These are phyloP conservation scores for Melanostoma scalare DNA, from an alignment of 2,888 invertebrate species.

Conservation along the genomic window DNA sequence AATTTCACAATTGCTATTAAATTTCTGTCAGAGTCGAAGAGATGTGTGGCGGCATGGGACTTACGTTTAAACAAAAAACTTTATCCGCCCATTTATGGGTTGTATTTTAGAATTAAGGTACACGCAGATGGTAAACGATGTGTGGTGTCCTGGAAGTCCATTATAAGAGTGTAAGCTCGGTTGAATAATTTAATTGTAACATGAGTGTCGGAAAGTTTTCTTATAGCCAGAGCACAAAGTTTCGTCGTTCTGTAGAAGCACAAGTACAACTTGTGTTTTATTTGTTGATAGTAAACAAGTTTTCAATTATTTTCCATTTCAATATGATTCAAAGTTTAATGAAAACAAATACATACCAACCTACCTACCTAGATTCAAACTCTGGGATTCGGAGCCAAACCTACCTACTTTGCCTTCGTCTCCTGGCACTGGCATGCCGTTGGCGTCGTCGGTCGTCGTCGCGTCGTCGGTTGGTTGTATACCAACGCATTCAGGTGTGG, in stretches of 20 bases:
- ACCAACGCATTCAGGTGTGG: constrained; percentile 36
- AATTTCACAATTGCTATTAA: constrained; percentile 49
- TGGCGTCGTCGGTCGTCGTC: not conserved
- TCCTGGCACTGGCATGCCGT: not conserved
- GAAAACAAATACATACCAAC: constrained; percentile 43
- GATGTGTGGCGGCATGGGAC: not conserved
- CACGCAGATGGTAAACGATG: constrained; percentile 41
- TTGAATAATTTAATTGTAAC: constrained; percentile 68
- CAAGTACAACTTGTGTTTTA: constrained; percentile 40
- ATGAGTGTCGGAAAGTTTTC: constrained; percentile 63
- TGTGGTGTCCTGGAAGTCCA: constrained; percentile 41
- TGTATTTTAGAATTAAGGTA: constrained; percentile 29
- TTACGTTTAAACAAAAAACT: constrained; percentile 17
- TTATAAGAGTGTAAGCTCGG: constrained; percentile 40
- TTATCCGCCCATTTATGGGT: constrained; percentile 42
- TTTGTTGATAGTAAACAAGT: constrained; percentile 63
- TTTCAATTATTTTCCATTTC: constrained; percentile 69
- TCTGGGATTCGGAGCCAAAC: not conserved
- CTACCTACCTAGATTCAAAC: not conserved
- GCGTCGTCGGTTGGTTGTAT: not conserved
- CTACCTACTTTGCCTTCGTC: not conserved
- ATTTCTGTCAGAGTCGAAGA: constrained; percentile 31
- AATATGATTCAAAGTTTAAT: constrained; percentile 64
- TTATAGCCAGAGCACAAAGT: constrained; percentile 54
- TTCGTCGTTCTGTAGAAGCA: not conserved